Evolutionary conservation across 2,113 vertebrate species (phyloP).

Genomic region (Rhynchopsitta pachyrhyncha): DNA sequence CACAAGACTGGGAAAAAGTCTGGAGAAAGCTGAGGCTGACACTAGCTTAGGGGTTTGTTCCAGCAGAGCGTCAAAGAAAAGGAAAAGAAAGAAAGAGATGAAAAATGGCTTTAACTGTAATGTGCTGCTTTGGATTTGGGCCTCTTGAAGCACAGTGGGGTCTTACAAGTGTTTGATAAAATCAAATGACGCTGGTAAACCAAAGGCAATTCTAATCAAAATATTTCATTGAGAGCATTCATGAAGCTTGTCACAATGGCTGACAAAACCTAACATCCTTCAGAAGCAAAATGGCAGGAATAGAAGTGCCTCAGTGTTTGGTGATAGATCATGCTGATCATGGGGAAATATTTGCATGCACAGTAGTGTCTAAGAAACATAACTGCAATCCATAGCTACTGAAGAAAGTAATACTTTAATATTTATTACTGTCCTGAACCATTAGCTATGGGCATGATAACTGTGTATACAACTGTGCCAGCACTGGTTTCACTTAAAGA

Average conservation of each 20-base stretch:
- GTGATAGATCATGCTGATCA: neutral
- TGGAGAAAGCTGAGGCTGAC: neutral
- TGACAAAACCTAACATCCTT: neutral
- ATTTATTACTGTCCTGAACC: accelerated
- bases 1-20: neutral
- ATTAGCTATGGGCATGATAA: too few species aligned
- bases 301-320: neutral
- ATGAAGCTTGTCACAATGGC: neutral
- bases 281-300: neutral
- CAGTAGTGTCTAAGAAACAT: neutral
- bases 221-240: neutral
- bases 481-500: neutral
- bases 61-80: neutral
- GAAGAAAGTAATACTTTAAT: neutral
- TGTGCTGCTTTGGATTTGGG: neutral
- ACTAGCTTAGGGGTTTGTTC: neutral
- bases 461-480: neutral
- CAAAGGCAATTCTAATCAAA: neutral
- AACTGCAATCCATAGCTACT: neutral
- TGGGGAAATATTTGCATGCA: neutral
- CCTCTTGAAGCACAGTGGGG: neutral
- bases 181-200: neutral
- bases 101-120: neutral
- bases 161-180: neutral
- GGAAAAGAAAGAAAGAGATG: neutral